phyloP scores from a whole-genome alignment of 1,140 invertebrate species.

The Drosophila arizonae region DNA sequence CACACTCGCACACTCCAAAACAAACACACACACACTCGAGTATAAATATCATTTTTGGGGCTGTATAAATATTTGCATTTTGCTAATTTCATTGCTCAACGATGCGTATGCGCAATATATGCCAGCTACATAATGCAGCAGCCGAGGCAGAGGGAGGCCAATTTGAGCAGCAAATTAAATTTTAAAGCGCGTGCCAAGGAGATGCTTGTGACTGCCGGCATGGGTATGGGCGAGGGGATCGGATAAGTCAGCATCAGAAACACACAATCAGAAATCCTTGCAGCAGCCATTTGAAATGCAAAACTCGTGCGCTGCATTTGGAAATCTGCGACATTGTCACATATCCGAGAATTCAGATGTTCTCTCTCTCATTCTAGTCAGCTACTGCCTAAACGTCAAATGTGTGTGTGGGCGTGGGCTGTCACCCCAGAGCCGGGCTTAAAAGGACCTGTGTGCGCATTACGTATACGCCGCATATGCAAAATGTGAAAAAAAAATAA shows the following conservation, averaged over 20 bases:
- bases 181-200: conserved; percentile 46
- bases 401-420: background rate
- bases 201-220: background rate
- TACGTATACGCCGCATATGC: conserved; percentile 70
- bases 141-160: conserved; percentile 5
- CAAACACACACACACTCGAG: background rate
- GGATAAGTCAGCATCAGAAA: conserved; percentile 21
- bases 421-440: conserved; percentile 21
- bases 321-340: conserved; percentile 68
- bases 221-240: background rate
- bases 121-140: conserved; percentile 16
- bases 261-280: conserved; percentile 36
- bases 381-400: conserved; percentile 42
- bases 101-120: conserved; percentile 39
- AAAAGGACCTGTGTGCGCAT: conserved; percentile 38
- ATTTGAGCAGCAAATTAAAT: conserved; percentile 40
- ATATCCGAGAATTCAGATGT: conserved; percentile 31
- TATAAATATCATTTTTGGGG: conserved; percentile 44
- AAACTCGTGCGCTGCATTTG: conserved; percentile 51
- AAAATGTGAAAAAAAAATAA: conserved; percentile 21
- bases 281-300: conserved; percentile 45
- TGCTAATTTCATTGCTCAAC: conserved; percentile 58
- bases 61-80: conserved; percentile 67
- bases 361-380: background rate
- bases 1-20: background rate